Base-by-base conservation (phyloP, 2,888 invertebrate genomes). In the Elegia similella region DNA sequence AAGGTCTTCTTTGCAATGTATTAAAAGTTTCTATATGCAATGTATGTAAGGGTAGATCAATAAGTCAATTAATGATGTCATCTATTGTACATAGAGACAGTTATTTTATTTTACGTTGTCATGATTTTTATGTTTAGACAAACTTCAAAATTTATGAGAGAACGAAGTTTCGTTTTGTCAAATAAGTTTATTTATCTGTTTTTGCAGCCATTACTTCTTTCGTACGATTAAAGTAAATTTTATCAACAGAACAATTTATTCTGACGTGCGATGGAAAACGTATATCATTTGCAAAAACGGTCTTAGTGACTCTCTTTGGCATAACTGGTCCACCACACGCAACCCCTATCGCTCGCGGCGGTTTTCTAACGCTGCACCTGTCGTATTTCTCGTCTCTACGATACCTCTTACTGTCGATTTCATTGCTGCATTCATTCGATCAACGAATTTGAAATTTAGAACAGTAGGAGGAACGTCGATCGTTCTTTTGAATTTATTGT, bases 301-400 rank as follows among this genome's bases (percentile, higher is more conserved):
- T 76, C 78, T 75, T 66, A 71, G 72, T 76, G 79, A 82, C 73
- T 84, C 82, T 84, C 80, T 80, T 83, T 82, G 81, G 75, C 78
- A 72, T 79, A 87, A 88, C 88, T 84, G 77, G 89, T 86, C 80
- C 74, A 74, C 75, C 77, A 65, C 89, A 88, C 86, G 88, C 89
- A 88, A 87, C 84, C 86, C 86, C 75, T 71, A 62, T 73, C 60
- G 79, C 84, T 86, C 73, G 65, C 72, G 81, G 87, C 82, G 63
- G 66, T 80, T 75, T 82, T 84, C 86, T 84, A 86, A 75, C 75
- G 68, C 73, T 75, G 74, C 86, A 87, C 86, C 85, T 88, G 88
- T 73, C 71, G 66, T 69, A 69, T 72, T 68, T 72, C 68, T 70
- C 75, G 70, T 68, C 62, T 64, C 68, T 68, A 59, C 59, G 63